A percentile compares a stretch with the other conserved stretches of the same genome.
Evolutionary conservation across 2,113 vertebrate species (phyloP).

Genomic region (Ctenodactylus gundi): DNA sequence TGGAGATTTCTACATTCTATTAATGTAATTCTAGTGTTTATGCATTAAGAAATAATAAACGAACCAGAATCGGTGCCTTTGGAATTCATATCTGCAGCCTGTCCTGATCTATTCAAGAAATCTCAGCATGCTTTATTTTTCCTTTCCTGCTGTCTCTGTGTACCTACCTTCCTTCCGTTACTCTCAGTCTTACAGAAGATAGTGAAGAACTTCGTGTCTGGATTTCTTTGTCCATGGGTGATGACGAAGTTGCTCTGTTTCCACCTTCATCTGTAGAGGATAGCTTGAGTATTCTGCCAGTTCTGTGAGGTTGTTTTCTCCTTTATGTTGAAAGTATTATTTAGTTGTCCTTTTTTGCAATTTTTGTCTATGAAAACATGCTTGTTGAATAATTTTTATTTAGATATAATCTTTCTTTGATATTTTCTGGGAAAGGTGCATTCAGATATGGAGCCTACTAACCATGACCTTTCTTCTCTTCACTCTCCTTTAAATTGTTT

Average conservation of each 20-base stretch:
- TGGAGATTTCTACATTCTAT: not conserved
- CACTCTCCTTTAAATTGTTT: not conserved
- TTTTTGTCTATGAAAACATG: not conserved
- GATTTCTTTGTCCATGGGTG: not conserved
- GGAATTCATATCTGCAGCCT: not conserved
- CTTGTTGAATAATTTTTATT: not conserved
- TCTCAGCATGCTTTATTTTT: not conserved
- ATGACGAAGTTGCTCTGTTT: not conserved
- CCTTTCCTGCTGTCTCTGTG: not conserved
- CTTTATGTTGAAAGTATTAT: constrained; percentile 24
- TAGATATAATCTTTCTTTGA: not conserved
- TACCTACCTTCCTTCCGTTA: not conserved
- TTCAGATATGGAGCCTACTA: not conserved
- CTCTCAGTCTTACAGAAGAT: not conserved
- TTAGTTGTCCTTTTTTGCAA: not conserved
- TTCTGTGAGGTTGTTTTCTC: not conserved
- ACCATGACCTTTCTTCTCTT: not conserved
- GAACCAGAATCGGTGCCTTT: not conserved
- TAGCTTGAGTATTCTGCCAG: not conserved
- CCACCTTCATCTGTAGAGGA: not conserved
- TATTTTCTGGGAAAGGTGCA: not conserved
- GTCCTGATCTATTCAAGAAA: not conserved
- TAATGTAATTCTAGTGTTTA: not conserved
- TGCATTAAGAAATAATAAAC: not conserved
- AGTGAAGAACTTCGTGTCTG: not conserved